A percentile compares a stretch with the other conserved stretches of the same genome.
phyloP scores from a whole-genome alignment of 1,140 invertebrate species.

The Ladona fulva region DNA sequence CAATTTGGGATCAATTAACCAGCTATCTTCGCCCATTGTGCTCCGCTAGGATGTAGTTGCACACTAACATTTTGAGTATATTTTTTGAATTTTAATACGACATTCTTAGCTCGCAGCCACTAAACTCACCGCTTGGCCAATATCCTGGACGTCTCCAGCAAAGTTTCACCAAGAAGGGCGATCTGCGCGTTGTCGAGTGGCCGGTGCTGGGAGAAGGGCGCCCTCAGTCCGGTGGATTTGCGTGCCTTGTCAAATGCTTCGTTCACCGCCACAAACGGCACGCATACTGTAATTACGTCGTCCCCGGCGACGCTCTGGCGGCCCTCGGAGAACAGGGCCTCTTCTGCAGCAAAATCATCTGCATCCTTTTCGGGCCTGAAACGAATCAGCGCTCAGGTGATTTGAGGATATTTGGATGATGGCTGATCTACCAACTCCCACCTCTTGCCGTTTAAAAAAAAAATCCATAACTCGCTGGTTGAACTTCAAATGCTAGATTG shows the following conservation, averaged over 20 bases:
- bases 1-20: too few relatives aligned
- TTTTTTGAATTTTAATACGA: too few relatives aligned
- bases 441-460: background rate
- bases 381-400: too few relatives aligned
- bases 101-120: too few relatives aligned
- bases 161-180: background rate
- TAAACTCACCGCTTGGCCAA: background rate
- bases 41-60: too few relatives aligned
- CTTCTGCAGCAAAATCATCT: background rate
- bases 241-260: background rate
- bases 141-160: conserved; percentile 3
- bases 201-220: background rate
- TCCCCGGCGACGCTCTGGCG: background rate
- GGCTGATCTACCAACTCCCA: background rate
- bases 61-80: too few relatives aligned
- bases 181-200: background rate
- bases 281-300: background rate
- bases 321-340: too few relatives aligned
- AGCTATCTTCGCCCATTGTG: too few relatives aligned
- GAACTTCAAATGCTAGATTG: background rate
- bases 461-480: background rate
- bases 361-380: background rate
- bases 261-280: background rate
- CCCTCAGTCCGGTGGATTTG: background rate
- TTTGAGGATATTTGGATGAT: background rate